Evolutionary conservation across 2,113 vertebrate genomes (phyloP), one percentile per base, ranked within the genome.

Genomic region (Cynopterus brachyotis): DNA sequence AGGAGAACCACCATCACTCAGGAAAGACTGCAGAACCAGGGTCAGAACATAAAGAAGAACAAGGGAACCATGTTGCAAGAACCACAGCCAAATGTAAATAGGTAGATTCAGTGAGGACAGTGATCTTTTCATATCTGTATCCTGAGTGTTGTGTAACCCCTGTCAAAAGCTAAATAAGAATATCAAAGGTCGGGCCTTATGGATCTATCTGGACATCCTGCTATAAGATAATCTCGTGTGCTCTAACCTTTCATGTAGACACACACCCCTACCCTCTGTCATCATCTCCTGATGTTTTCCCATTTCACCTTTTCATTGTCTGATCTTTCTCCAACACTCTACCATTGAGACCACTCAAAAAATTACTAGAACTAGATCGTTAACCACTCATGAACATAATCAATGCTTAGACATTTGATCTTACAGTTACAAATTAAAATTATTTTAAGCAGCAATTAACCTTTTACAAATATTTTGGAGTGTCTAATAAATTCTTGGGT

Each of bases 51-150:
- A n/a, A 17, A 0, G 1, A 53, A 42, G 47, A 76, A 32, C 4
- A 35, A 73, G 24, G 28, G 0, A 90, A 24, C 1, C 4, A 6
- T 28, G 9, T 35, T 45, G 1, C 72, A n/a, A 53, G 26, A 84
- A 6, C 7, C 47, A 53, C 2, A 94, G 5, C 2, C 69, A 86
- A 84, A 40, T 20, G 26, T 50, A 20, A 53, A 10, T 1, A 0
- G 1, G 1, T 55, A 0, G 0, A 1, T 60, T 82, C 17, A 6
- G 0, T 47, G 40, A 62, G 1, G 22, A 47, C 4, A 6, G 9
- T 8, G 3, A 9, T 1, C 16, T 20, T 66, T 78, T 86, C 20
- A 6, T 26, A 28, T 26, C 11, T 67, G 2, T n/a, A 30, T 37
- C 30, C 1, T 20, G 10, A 69, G 3, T 60, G 3, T 83, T 50